Conservation (phyloP, 2,888 invertebrate genomes). For the Sepiola atlantica region DNA sequence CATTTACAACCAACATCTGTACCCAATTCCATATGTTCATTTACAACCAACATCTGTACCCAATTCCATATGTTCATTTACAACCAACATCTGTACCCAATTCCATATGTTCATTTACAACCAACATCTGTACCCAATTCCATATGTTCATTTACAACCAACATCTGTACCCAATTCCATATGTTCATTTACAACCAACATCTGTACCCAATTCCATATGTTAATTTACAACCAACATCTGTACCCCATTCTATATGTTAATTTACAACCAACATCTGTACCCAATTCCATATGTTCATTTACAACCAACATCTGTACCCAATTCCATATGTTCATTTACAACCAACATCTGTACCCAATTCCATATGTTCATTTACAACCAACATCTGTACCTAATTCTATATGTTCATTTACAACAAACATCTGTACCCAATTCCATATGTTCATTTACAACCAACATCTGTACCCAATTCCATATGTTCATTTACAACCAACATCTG, state of each 20-base stretch:
- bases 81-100: neutral
- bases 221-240: neutral
- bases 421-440: neutral
- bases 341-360: neutral
- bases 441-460: neutral
- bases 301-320: neutral
- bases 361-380: too few species aligned
- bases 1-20: neutral
- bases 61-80: neutral
- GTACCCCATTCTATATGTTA: too few species aligned
- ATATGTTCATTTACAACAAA: neutral
- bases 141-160: neutral
- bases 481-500: neutral
- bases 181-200: neutral
- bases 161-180: neutral
- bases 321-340: neutral
- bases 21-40: neutral
- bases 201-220: neutral
- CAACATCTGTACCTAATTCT: neutral
- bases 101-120: too few species aligned
- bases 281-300: neutral
- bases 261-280: neutral
- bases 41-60: neutral
- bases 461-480: neutral
- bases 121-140: neutral